Percentiles rank a stretch among this genome's conserved stretches.
phyloP scores from a whole-genome alignment of 2,113 vertebrate species.

The Melanocharis versteri region DNA sequence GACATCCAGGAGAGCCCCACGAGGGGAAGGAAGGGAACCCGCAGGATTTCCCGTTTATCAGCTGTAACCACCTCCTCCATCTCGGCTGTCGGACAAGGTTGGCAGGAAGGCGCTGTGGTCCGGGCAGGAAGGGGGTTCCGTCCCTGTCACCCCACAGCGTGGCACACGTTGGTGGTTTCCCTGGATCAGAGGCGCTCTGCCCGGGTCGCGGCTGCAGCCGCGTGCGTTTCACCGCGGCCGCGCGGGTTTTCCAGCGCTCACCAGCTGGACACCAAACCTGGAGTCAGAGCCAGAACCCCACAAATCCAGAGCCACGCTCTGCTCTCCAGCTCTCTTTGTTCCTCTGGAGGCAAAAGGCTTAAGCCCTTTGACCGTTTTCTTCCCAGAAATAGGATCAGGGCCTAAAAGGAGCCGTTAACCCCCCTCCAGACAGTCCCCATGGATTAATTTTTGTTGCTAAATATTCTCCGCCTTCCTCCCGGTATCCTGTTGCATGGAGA shows the following conservation, averaged over 20 bases:
- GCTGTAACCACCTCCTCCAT: neutral
- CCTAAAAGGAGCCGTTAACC: neutral
- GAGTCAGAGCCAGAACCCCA: neutral
- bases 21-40: neutral
- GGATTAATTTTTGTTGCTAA: neutral
- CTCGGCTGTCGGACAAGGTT: neutral
- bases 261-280: neutral
- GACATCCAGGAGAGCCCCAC: neutral
- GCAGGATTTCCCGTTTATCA: neutral
- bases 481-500: neutral
- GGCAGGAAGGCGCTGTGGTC: neutral
- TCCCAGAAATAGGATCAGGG: neutral
- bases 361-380: neutral
- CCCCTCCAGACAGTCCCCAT: neutral
- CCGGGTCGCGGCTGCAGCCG: neutral
- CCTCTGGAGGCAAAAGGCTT: neutral
- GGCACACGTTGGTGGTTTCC: neutral
- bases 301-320: neutral
- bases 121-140: neutral
- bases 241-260: rapidly evolving
- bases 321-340: neutral
- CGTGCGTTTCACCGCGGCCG: rapidly evolving
- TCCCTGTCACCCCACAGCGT: neutral
- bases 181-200: neutral
- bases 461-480: neutral